Percentiles rank a stretch among this genome's conserved stretches.
phyloP scores from a whole-genome alignment of 2,113 vertebrate species.

The Anser cygnoides region DNA sequence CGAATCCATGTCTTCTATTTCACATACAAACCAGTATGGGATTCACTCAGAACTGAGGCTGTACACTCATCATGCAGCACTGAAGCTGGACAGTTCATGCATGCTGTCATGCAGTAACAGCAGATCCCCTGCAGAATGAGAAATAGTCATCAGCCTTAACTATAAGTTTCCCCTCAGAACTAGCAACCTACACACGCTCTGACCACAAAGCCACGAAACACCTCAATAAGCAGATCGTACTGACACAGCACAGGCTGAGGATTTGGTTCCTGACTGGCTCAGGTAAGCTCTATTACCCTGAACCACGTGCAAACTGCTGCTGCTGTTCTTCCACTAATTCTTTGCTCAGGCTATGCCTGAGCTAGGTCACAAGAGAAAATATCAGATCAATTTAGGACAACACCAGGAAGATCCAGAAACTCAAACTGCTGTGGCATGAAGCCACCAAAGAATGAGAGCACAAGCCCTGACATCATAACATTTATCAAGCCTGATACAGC shows the following conservation, averaged over 20 bases:
- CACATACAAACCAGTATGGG: background rate
- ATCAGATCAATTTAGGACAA: background rate
- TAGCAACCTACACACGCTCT: rapidly evolving
- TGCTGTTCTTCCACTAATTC: background rate
- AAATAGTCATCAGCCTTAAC: background rate
- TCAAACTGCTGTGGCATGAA: background rate
- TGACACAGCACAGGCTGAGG: background rate
- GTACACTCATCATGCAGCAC: background rate
- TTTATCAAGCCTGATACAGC: background rate
- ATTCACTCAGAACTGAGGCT: background rate
- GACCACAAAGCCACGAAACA: background rate
- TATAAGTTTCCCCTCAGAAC: background rate
- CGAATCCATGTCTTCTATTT: background rate
- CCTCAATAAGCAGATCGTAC: background rate
- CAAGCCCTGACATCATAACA: background rate
- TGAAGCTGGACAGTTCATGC: background rate
- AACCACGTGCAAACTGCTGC: background rate
- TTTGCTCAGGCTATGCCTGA: background rate
- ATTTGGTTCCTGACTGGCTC: background rate
- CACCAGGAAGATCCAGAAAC: background rate
- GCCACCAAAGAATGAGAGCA: background rate
- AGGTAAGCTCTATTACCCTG: background rate
- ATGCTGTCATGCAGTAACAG: background rate
- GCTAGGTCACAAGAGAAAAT: background rate
- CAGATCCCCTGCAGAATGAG: background rate